Percentiles rank a stretch among this genome's conserved stretches.
These are phyloP conservation scores for Anhinga rufa DNA, from an alignment of 2,113 vertebrate species.

Conservation along the genomic window DNA sequence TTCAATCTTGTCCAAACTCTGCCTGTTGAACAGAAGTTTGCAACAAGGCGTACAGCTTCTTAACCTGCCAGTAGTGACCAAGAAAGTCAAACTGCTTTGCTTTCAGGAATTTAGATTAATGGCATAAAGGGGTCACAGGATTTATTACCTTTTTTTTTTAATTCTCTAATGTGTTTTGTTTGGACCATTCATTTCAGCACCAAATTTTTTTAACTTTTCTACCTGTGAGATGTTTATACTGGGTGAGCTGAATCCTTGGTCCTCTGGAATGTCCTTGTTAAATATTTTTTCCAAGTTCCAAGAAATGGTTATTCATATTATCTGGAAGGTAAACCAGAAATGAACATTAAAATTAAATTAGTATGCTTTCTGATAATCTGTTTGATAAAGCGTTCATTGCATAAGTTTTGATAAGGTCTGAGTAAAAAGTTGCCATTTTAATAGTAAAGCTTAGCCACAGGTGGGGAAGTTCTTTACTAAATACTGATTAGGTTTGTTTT, in stretches of 20 bases:
- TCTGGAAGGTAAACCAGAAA: neutral
- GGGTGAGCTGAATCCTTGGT: neutral
- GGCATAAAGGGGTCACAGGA: neutral
- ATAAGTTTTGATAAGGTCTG: neutral
- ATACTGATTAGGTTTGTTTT: slow-evolving; percentile 21
- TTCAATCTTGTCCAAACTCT: neutral
- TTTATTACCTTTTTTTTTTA: neutral
- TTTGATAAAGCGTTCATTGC: neutral
- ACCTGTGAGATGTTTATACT: neutral
- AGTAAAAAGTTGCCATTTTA: neutral
- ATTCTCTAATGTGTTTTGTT: neutral
- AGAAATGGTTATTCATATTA: neutral
- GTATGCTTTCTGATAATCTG: neutral
- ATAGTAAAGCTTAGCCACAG: neutral
- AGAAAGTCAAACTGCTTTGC: neutral
- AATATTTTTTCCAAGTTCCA: neutral
- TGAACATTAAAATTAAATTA: neutral
- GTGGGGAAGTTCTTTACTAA: neutral
- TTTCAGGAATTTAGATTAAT: neutral
- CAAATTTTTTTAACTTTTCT: neutral
- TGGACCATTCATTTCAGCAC: neutral
- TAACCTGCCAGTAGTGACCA: neutral
- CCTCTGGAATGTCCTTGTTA: neutral
- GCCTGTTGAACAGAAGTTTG: neutral
- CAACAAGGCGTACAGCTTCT: neutral